Conservation (phyloP, 2,797 vertebrate genomes). For the Fringilla coelebs region DNA sequence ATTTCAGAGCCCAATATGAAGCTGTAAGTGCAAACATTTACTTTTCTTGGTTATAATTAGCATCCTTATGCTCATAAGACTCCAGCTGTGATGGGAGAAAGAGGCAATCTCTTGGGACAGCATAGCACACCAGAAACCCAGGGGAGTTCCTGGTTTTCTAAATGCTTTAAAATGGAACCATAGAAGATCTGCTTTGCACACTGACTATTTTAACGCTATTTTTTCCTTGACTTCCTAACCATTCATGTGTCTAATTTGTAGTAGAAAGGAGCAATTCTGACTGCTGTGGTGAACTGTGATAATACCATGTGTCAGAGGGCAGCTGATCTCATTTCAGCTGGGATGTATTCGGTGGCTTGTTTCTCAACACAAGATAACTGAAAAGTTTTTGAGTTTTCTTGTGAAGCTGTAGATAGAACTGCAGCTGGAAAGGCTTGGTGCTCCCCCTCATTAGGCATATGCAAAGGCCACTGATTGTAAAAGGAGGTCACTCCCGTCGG, state of each 20-base stretch:
- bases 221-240: not conserved
- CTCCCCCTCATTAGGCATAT: not conserved
- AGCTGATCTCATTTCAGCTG: constrained; percentile 7
- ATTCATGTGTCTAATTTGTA: not conserved
- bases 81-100: not conserved
- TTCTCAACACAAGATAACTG: not conserved
- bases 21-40: not conserved
- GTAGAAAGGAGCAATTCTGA: not conserved
- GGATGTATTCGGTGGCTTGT: not conserved
- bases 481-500: not conserved
- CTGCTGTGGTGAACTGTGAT: not conserved
- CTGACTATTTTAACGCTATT: not conserved
- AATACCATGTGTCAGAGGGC: not conserved
- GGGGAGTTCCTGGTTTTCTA: not conserved
- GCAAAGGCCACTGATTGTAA: not conserved
- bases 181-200: not conserved
- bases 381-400: not conserved
- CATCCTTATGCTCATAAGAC: not conserved
- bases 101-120: not conserved
- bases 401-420: not conserved
- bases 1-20: not conserved
- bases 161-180: not conserved
- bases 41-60: not conserved
- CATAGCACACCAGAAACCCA: not conserved
- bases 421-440: not conserved